These are phyloP conservation scores for Netelia fuscicornis DNA, from an alignment of 2,888 invertebrate species.

Conservation along the genomic window DNA sequence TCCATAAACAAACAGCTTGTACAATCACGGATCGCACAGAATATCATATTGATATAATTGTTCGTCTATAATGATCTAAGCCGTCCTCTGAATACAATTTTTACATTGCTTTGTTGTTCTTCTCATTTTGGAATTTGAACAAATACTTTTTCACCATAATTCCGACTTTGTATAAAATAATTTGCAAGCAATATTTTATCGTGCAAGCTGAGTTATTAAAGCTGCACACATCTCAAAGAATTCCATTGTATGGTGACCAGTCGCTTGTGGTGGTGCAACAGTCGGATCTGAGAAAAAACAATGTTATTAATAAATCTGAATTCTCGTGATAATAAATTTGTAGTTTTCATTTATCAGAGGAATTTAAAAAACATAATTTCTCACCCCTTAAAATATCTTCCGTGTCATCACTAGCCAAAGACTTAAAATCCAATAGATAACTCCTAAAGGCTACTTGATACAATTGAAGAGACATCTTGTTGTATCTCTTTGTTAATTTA, in stretches of 20 bases:
- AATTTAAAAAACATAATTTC: slow-evolving; percentile 31
- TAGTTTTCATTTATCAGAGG: not conserved
- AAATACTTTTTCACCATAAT: slow-evolving; percentile 3
- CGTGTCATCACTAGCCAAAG: slow-evolving; percentile 92
- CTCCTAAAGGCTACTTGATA: slow-evolving; percentile 99
- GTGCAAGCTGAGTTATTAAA: slow-evolving; percentile 98
- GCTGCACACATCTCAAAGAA: slow-evolving; percentile 99
- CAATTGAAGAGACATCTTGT: slow-evolving; percentile 99
- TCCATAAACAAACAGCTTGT: slow-evolving; percentile 23
- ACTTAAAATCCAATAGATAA: slow-evolving; percentile 99
- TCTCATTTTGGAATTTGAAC: slow-evolving; percentile 16
- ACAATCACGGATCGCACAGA: slow-evolving; percentile 7
- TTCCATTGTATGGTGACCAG: slow-evolving; percentile 98
- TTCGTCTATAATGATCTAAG: slow-evolving; percentile 28
- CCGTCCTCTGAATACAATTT: slow-evolving; percentile 47
- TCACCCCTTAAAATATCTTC: slow-evolving; percentile 84
- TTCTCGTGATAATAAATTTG: not conserved
- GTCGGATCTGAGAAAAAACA: slow-evolving; percentile 76
- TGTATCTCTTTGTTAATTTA: slow-evolving; percentile 91
- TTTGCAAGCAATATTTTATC: slow-evolving; percentile 86
- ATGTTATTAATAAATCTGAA: slow-evolving; percentile 4
- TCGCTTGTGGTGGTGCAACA: slow-evolving; percentile 79
- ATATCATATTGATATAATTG: slow-evolving; percentile 45
- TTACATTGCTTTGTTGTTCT: slow-evolving; percentile 13
- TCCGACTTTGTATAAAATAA: slow-evolving; percentile 40